Evolutionary conservation across 2,888 invertebrate species (phyloP).

Genomic region (Pristionchus exspectatus): DNA sequence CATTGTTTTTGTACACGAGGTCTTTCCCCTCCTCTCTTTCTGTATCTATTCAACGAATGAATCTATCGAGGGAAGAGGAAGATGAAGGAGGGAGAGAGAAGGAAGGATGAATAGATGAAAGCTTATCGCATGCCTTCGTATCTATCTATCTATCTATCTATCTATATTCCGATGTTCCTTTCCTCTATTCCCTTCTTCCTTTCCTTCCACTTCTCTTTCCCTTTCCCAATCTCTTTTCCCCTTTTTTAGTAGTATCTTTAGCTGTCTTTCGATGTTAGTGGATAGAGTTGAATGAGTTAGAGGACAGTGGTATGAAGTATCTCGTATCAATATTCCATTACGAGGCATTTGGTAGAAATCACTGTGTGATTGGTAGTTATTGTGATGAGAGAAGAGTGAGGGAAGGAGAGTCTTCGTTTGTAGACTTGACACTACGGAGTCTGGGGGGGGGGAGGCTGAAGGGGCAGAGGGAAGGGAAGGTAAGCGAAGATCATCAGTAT

Average conservation of each 20-base stretch:
- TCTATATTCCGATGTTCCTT: slow-evolving; percentile 15
- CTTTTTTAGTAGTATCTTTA: neutral
- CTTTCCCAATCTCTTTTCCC: neutral
- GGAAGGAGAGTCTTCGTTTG: slow-evolving; percentile 26
- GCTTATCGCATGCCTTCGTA: slow-evolving; percentile 11
- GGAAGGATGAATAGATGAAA: neutral
- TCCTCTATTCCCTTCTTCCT: neutral
- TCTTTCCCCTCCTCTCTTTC: slow-evolving; percentile 9
- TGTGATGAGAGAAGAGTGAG: neutral
- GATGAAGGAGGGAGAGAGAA: neutral
- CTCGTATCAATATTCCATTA: neutral
- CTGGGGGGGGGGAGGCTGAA: neutral
- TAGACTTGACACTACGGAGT: slow-evolving; percentile 40
- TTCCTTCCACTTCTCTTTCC: neutral
- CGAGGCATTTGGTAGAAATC: neutral
- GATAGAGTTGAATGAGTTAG: neutral
- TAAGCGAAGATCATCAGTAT: slow-evolving; percentile 14
- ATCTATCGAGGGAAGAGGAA: neutral
- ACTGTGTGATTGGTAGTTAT: neutral
- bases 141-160: slow-evolving; percentile 4
- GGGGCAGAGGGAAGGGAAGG: neutral
- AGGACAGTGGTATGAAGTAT: neutral
- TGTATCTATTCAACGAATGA: slow-evolving; percentile 3
- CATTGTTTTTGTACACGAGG: slow-evolving; percentile 30
- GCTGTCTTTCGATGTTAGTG: neutral